Evolutionary conservation across 2,113 vertebrate species (phyloP), one percentile per base, ranked within the genome.

Genomic region (Hydrolagus affinis): DNA sequence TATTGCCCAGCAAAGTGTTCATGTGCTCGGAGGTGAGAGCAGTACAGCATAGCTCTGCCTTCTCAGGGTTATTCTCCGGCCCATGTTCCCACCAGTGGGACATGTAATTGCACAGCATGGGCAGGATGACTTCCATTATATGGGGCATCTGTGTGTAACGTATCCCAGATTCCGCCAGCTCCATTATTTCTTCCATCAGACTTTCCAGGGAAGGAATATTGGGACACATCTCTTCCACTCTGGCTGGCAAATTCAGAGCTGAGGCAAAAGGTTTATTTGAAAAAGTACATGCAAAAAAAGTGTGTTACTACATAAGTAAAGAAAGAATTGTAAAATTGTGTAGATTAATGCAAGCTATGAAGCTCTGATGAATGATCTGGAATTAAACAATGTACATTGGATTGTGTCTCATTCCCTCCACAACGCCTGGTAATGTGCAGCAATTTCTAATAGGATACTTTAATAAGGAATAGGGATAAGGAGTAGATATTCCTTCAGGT

Each of bases 71-170:
- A 88, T 89, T 96, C 89, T 98, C 96, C 0, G 96, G 96, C 1
- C 97, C 97, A 0, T 96, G 93, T 32, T 99, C 96, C 97, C 97
- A 99, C 97, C 97, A 99, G 62, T 96, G 96, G 3, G 97, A 98
- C 96, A 98, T 96, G 90, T 99, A 99, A 88, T 96, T 98, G 76
- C 97, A 99, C 0, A 99, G 87, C 96, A 98, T 96, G 1, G 97
- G 97, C 89, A 99, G 85, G 28, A 98, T 92, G 57, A 98, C 97
- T 90, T 99, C 97, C 96, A 99, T 97, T 60, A 98, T 93, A 1
- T 99, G 97, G 0, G 97, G 97, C 96, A 98, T 97, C 88, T 98
- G 97, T 0, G 94, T 96, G 89, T 99, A 98, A 88, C 95, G 95
- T 88, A 97, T 94, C 23, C 97, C 97, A 0, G 96, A 98, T 89